A percentile compares a stretch with the other conserved stretches of the same genome.
Evolutionary conservation across 1,140 invertebrate genomes (phyloP).

Genomic region (Metopolophium dirhodum): DNA sequence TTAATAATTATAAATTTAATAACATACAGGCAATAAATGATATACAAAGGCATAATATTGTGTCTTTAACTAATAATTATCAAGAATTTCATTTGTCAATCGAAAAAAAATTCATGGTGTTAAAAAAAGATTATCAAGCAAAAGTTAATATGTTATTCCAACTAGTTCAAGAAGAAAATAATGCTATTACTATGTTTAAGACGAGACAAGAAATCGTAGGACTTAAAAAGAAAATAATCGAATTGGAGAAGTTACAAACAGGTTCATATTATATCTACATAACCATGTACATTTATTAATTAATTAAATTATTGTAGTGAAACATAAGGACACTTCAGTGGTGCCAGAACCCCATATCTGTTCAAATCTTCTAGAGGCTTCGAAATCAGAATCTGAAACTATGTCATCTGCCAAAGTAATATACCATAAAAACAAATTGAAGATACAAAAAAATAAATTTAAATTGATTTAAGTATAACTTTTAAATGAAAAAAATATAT

Average conservation of each 20-base stretch:
- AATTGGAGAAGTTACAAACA: constrained; percentile 10
- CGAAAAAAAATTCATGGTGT: constrained; percentile 6
- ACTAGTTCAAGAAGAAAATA: constrained; percentile 42
- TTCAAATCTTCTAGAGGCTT: background rate
- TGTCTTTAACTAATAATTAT: constrained; percentile 12
- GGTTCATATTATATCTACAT: background rate
- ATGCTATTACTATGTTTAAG: constrained; percentile 22
- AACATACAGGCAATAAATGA: background rate
- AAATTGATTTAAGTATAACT: background rate
- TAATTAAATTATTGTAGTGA: constrained; percentile 21
- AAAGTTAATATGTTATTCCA: constrained; percentile 31
- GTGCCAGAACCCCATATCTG: background rate
- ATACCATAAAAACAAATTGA: constrained; percentile 31
- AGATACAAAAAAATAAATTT: constrained; percentile 37
- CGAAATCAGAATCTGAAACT: constrained; percentile 40
- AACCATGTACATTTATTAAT: background rate
- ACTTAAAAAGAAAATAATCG: constrained; percentile 40
- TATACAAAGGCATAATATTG: constrained; percentile 20
- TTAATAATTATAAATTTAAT: background rate
- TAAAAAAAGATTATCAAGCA: constrained; percentile 44
- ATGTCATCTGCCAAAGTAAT: constrained; percentile 27
- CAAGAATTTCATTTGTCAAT: constrained; percentile 47
- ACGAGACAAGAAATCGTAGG: constrained; percentile 1
- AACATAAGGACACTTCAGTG: background rate
- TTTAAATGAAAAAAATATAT: background rate